phyloP scores from a whole-genome alignment of 1,140 invertebrate species.

The Pachypeltis micranthus region DNA sequence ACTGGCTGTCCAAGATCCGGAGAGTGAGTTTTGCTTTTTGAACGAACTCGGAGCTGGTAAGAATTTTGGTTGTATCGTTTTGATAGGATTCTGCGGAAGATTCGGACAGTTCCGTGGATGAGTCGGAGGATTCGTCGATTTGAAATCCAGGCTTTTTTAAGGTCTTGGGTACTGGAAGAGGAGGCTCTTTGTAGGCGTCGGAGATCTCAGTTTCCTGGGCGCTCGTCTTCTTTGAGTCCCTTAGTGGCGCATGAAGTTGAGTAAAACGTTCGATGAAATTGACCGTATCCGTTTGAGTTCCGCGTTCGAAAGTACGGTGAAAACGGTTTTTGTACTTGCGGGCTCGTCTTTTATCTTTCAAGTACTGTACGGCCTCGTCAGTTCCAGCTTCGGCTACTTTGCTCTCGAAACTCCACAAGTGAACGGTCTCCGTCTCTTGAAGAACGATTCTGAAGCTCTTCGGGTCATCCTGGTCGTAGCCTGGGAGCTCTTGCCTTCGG shows the following conservation, averaged over 20 bases:
- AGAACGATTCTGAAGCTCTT: conserved; percentile 2
- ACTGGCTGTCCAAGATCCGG: background rate
- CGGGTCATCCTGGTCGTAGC: background rate
- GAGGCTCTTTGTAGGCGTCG: background rate
- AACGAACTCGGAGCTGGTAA: background rate
- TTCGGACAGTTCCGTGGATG: background rate
- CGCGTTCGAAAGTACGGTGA: background rate
- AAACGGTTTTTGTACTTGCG: background rate
- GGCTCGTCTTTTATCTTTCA: background rate
- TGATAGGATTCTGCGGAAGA: background rate
- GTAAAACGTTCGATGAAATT: background rate
- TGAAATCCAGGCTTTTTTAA: background rate
- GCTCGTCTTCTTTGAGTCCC: background rate
- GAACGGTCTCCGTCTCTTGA: background rate
- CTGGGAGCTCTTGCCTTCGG: background rate
- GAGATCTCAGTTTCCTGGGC: background rate
- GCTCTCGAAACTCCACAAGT: background rate
- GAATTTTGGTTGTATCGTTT: background rate
- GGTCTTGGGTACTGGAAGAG: background rate
- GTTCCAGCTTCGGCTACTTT: background rate
- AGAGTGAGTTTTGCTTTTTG: background rate
- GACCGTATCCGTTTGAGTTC: background rate
- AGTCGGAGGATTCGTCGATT: background rate
- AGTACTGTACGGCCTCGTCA: background rate
- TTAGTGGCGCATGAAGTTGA: background rate